Base-by-base conservation (phyloP, 1,140 invertebrate species). In the Drosophila novamexicana region DNA sequence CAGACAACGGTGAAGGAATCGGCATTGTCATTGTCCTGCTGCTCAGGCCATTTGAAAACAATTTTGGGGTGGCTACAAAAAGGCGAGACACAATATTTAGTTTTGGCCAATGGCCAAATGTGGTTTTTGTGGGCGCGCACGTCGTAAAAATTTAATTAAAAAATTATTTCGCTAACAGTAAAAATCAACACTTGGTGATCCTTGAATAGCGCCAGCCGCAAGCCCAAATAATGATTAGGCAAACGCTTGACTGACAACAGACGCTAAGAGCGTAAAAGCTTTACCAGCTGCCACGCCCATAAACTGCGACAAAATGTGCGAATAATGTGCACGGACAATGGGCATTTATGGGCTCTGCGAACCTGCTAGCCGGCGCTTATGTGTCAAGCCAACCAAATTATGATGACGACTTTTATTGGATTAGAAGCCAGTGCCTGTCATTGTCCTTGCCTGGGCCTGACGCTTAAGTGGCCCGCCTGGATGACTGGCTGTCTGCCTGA, bases 131-230 rank as follows among this genome's bases (percentile, higher is more conserved):
- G 54, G 54, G 73, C 74, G 79, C 82, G 77, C 74, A 67, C 69
- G 74, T 89, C 84, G 67, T 89, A 88, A 88, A 89, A 88, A 88
- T 83, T 88, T 88, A 88, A 88, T 88, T 89, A 89, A 84, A 89
- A 89, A 84, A 89, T 89, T 70, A 89, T 89, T 89, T 70, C 29
- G 68, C 63, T 57, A 78, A 72, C 84, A 89, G 81, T 89, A 75
- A 89, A 88, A 88, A 84, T 83, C 84, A 89, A 81, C 84, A 89
- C 80, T 75, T 66, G 32, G 53, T 54, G 50, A 58, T 59, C 57
- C 68, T 75, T 49, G 37, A 67, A 53, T 59, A 44, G 49, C 57
- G 57, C 52, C 9, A 77, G 66, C 77, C 73, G 58, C 64, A 65
- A 68, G 83, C 72, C 40, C 47, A 80, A 74, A 70, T 88, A 88